Percentiles rank a stretch among this genome's conserved stretches.
Conservation (phyloP, 2,888 invertebrate species). For the Drosophila monieri region DNA sequence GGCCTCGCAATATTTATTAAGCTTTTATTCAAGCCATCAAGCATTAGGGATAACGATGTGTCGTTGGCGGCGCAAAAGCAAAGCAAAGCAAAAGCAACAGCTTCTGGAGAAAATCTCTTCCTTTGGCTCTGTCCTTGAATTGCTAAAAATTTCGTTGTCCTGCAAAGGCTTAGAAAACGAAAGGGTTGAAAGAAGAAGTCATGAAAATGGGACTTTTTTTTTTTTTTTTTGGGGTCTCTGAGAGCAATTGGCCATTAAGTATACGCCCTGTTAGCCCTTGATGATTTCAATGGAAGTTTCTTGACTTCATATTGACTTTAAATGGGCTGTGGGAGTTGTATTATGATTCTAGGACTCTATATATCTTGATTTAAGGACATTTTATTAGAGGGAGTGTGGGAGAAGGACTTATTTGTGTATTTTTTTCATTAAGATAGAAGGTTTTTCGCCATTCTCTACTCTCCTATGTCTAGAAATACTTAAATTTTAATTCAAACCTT, state of each 20-base stretch:
- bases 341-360: background rate
- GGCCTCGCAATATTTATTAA: constrained; percentile 62
- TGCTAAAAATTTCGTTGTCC: background rate
- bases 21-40: constrained; percentile 69
- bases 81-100: constrained; percentile 18
- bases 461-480: background rate
- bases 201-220: constrained; percentile 28
- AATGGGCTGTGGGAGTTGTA: constrained; percentile 1
- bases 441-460: background rate
- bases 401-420: no score
- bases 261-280: constrained; percentile 24
- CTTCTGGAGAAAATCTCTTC: constrained; percentile 38
- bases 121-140: constrained; percentile 12
- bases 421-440: background rate
- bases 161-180: constrained; percentile 26
- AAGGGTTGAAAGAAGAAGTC: constrained; percentile 4
- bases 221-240: constrained; percentile 12
- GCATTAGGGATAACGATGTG: constrained; percentile 68
- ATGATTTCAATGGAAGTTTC: constrained; percentile 3
- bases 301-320: constrained; percentile 9
- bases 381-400: no score
- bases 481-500: background rate
- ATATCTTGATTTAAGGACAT: background rate
- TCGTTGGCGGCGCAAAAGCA: constrained; percentile 29
- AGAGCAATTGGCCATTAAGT: constrained; percentile 42